Percentiles rank a stretch among this genome's conserved stretches.
Evolutionary conservation across 1,140 invertebrate species (phyloP).

Genomic region (Drosophila burlai): DNA sequence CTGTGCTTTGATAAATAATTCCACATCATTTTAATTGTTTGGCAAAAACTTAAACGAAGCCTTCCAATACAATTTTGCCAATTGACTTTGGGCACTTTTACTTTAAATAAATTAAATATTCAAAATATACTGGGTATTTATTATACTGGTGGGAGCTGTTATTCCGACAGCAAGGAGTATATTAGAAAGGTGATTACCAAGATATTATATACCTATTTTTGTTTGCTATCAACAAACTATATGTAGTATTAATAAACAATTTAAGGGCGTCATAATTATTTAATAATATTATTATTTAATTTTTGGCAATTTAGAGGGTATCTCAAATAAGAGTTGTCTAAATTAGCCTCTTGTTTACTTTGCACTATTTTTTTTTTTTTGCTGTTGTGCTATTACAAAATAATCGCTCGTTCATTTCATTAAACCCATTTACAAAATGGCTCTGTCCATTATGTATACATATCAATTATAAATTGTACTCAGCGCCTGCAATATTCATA

Average conservation of each 20-base stretch:
- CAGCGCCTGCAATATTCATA: conserved; percentile 70
- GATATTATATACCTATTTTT: too few relatives aligned
- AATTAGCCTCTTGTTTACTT: conserved; percentile 9
- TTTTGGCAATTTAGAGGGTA: background rate
- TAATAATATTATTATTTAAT: background rate
- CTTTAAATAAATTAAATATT: conserved; percentile 19
- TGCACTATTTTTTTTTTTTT: conserved; percentile 21
- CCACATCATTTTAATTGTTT: conserved; percentile 2
- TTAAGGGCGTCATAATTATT: background rate
- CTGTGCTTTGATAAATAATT: background rate
- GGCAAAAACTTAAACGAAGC: conserved; percentile 8
- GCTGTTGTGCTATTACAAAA: conserved; percentile 16
- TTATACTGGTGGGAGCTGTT: background rate
- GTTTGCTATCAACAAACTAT: too few relatives aligned
- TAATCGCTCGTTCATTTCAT: conserved; percentile 53
- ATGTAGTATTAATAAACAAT: too few relatives aligned
- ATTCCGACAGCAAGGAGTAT: background rate
- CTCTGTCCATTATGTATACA: conserved; percentile 46
- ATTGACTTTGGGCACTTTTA: conserved; percentile 12
- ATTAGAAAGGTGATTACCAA: background rate
- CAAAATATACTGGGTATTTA: conserved; percentile 10
- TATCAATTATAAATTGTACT: conserved; percentile 68
- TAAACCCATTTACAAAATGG: conserved; percentile 52
- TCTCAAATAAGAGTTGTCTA: background rate
- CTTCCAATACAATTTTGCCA: conserved; percentile 11